phyloP scores from a whole-genome alignment of 2,797 vertebrate genomes.

The Enteromius viviparus region DNA sequence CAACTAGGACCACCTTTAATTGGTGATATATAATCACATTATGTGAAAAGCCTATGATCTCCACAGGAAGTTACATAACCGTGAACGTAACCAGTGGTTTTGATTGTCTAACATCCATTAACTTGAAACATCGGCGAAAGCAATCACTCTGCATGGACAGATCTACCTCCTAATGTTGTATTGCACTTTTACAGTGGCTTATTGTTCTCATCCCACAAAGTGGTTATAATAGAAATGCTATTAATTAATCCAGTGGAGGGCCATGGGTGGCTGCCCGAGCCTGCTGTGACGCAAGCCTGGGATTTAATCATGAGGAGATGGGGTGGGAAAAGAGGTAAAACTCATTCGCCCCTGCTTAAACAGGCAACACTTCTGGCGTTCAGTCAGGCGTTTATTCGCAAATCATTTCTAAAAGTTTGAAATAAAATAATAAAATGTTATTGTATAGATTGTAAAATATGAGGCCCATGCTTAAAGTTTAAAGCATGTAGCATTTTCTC shows the following conservation, averaged over 20 bases:
- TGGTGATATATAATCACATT: slow-evolving; percentile 8
- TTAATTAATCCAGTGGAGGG: slow-evolving; percentile 55
- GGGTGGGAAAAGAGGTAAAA: slow-evolving; percentile 7
- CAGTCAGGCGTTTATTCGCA: neutral
- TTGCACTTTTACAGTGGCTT: slow-evolving; percentile 35
- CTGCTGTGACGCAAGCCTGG: slow-evolving; percentile 41
- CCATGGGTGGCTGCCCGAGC: slow-evolving; percentile 47
- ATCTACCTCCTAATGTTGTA: slow-evolving; percentile 17
- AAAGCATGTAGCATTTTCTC: neutral
- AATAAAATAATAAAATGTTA: no score
- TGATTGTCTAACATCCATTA: neutral
- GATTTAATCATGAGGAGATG: slow-evolving; percentile 31
- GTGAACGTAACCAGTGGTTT: slow-evolving; percentile 11
- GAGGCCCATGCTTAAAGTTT: neutral
- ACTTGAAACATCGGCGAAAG: slow-evolving; percentile 10
- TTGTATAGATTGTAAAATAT: neutral
- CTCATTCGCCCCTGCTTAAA: neutral
- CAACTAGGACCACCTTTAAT: neutral
- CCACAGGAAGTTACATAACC: slow-evolving; percentile 12
- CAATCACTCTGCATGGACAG: slow-evolving; percentile 14
- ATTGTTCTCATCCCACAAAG: slow-evolving; percentile 47
- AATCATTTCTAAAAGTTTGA: neutral
- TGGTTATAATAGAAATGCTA: slow-evolving; percentile 52
- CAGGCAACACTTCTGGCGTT: neutral
- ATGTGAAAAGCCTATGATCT: slow-evolving; percentile 15